Percentiles rank a stretch among this genome's conserved stretches.
Conservation (phyloP, 2,888 invertebrate species). For the Lottia scabra region DNA sequence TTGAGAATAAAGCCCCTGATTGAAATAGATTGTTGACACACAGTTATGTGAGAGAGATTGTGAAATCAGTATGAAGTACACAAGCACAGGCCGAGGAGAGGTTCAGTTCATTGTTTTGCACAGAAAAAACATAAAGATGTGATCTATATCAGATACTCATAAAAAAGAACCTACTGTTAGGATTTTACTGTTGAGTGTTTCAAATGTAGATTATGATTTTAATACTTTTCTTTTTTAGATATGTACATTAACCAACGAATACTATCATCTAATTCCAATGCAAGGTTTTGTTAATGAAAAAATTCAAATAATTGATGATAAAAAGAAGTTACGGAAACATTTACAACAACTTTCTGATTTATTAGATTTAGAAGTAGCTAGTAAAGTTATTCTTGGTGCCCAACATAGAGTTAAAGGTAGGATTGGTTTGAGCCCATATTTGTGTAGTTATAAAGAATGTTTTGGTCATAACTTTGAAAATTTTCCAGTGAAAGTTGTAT, state of each 20-base stretch:
- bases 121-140: too few species aligned
- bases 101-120: too few species aligned
- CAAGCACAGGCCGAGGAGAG: too few species aligned
- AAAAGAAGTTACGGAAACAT: slow-evolving; percentile 58
- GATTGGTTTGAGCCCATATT: neutral
- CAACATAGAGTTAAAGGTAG: slow-evolving; percentile 62
- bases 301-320: slow-evolving; percentile 66
- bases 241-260: slow-evolving; percentile 70
- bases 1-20: too few species aligned
- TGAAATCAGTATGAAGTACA: too few species aligned
- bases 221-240: slow-evolving; percentile 49
- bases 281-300: slow-evolving; percentile 69
- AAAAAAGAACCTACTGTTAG: too few species aligned
- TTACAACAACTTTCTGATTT: slow-evolving; percentile 64
- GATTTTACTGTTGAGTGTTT: neutral
- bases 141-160: too few species aligned
- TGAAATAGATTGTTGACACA: too few species aligned
- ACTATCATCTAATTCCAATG: slow-evolving; percentile 70
- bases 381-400: slow-evolving; percentile 67
- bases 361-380: slow-evolving; percentile 69
- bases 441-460: neutral
- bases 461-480: too few species aligned
- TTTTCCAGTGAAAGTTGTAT: too few species aligned
- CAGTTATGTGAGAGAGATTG: too few species aligned
- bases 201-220: too few species aligned